Evolutionary conservation across 1,140 invertebrate species (phyloP), one percentile per base, ranked within the genome.

Genomic region (Pomphorhynchus laevis): DNA sequence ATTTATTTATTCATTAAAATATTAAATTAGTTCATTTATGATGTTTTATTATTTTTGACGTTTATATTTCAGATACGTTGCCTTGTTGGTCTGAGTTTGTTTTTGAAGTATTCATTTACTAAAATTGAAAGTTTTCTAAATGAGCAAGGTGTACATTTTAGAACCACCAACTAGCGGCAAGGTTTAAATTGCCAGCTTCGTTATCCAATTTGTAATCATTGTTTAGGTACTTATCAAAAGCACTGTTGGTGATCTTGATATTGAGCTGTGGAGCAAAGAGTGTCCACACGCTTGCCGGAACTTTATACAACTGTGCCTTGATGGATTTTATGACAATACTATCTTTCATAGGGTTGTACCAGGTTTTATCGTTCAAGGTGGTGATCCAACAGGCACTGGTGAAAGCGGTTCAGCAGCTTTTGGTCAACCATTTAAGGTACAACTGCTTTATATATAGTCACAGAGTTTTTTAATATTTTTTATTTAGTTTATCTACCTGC

Each of bases 251-350:
- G 84, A 95, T 51, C 77, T 95, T 45, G 86, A 95, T 48, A 69
- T 95, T 41, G 86, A 98, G 63, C 59, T 95, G 51, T 98, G 84
- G 86, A 69, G 79, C 0, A 76, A 75, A 53, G 86, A 95, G 64
- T 66, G 75, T 22, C 84, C 86, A 4, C 74, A 76, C 57, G 75
- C 86, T 22, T 82, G 75, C 49, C 64, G 75, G 44, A 95, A 95
- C 61, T 95, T 95, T 53, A 68, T 95, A 21, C 86, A 98, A 57
- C 58, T 93, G 8, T 93, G 80, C 53, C 59, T 93, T 62, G 84
- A 95, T 62, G 72, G 74, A 3, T 95, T 93, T 59, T 98, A 93
- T 52, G 67, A 91, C 57, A 67, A 66, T 25, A 76, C 71, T 11
- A 72, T 76, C 49, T 91, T 91, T 56, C 79, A 89, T 56, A 59